A percentile compares a stretch with the other conserved stretches of the same genome.
These are phyloP conservation scores for Rhinoptilus africanus DNA, from an alignment of 2,113 vertebrate species.

Conservation along the genomic window DNA sequence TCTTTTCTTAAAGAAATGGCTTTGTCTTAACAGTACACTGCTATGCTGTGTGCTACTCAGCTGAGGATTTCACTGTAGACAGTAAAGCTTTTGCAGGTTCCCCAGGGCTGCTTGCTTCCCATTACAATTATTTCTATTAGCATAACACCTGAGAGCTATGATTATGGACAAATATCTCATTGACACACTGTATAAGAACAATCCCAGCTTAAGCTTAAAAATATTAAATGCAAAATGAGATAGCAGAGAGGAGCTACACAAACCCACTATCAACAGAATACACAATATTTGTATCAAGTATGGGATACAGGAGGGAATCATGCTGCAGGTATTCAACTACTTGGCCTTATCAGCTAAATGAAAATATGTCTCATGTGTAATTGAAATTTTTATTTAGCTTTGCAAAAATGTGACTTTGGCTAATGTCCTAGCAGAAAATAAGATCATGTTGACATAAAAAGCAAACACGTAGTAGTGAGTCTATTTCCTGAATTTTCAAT, in stretches of 20 bases:
- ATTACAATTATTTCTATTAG: not conserved
- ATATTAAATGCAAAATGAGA: not conserved
- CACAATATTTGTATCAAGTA: not conserved
- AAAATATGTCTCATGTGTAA: not conserved
- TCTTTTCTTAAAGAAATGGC: not conserved
- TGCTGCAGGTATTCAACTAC: not conserved
- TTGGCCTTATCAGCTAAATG: not conserved
- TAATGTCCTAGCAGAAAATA: not conserved
- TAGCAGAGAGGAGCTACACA: not conserved
- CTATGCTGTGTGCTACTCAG: not conserved
- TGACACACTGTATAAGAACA: not conserved
- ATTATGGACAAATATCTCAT: not conserved
- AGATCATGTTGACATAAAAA: not conserved
- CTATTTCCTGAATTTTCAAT: not conserved
- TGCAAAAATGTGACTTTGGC: not conserved
- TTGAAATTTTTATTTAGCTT: conserved; percentile 26
- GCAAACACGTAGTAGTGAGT: not conserved
- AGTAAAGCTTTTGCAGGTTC: not conserved
- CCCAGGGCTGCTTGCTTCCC: not conserved
- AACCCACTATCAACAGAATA: not conserved
- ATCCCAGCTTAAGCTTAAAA: not conserved
- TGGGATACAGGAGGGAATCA: not conserved
- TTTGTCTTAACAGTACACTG: accelerated
- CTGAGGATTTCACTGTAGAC: not conserved
- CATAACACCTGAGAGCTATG: not conserved